Percentiles rank a stretch among this genome's conserved stretches.
Evolutionary conservation across 2,888 invertebrate genomes (phyloP).

Genomic region (Coenonympha glycerion): DNA sequence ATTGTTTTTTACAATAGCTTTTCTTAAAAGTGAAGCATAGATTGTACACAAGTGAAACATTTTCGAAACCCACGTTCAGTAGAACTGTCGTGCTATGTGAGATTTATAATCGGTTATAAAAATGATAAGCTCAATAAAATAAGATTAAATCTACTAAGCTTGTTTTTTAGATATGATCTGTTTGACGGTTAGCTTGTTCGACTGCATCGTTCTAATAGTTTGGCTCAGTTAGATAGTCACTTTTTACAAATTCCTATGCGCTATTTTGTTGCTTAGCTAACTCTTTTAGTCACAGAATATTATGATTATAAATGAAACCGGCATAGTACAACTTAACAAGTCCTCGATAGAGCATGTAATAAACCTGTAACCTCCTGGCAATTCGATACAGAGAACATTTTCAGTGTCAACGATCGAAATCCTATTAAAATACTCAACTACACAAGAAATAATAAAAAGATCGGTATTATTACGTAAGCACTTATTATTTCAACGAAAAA

Average conservation of each 20-base stretch:
- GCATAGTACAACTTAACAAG: no score
- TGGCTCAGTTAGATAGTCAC: neutral
- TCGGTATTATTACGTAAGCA: no score
- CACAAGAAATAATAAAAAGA: no score
- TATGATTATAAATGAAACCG: no score
- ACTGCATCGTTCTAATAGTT: slow-evolving; percentile 45
- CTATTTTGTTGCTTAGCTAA: no score
- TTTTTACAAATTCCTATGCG: neutral
- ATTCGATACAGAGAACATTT: no score
- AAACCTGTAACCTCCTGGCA: no score
- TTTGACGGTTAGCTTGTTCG: slow-evolving; percentile 37
- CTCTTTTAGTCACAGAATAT: no score
- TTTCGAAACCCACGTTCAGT: neutral
- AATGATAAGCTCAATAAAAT: slow-evolving; percentile 1
- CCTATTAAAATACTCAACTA: no score
- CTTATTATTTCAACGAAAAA: no score
- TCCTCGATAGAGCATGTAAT: no score
- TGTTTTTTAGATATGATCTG: slow-evolving; percentile 39
- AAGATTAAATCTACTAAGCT: neutral
- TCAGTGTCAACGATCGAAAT: no score
- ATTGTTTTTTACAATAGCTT: neutral
- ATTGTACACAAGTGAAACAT: neutral
- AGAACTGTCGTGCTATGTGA: slow-evolving; percentile 5
- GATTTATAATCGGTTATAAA: neutral
- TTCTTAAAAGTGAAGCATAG: neutral